A percentile compares a stretch with the other conserved stretches of the same genome.
Evolutionary conservation across 2,113 vertebrate genomes (phyloP).

Genomic region (Piprites chloris): DNA sequence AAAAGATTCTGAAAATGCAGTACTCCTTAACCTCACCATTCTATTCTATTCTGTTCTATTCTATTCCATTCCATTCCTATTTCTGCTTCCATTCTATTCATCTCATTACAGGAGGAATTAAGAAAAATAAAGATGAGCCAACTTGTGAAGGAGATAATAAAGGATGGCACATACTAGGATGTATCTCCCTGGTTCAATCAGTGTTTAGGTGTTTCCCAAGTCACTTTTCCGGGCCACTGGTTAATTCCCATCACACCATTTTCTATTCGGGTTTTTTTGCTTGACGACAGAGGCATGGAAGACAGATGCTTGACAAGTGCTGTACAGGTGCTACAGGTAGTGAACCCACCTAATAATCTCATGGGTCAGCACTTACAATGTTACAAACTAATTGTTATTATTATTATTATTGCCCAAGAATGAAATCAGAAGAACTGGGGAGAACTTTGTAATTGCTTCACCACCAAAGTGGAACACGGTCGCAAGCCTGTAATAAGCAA

Average conservation of each 20-base stretch:
- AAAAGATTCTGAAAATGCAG: neutral
- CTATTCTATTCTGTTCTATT: neutral
- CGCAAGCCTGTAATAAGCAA: neutral
- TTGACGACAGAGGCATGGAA: neutral
- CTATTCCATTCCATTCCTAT: too few species aligned
- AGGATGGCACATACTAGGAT: neutral
- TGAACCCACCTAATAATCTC: neutral
- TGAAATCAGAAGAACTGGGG: neutral
- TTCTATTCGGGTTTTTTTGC: neutral
- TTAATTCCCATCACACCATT: neutral
- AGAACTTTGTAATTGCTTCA: neutral
- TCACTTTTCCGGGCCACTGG: neutral
- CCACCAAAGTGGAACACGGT: neutral
- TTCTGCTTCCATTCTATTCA: too few species aligned
- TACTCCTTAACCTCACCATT: neutral
- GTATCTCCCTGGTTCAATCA: neutral
- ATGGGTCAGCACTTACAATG: neutral
- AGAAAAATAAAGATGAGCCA: neutral
- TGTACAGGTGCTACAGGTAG: neutral
- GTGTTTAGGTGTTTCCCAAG: neutral
- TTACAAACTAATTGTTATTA: neutral
- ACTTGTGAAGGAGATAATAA: rapidly evolving
- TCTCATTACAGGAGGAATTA: rapidly evolving
- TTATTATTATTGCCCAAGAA: neutral
- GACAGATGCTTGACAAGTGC: neutral